Evolutionary conservation across 2,888 invertebrate genomes (phyloP).

Genomic region (Epistrophe grossulariae): DNA sequence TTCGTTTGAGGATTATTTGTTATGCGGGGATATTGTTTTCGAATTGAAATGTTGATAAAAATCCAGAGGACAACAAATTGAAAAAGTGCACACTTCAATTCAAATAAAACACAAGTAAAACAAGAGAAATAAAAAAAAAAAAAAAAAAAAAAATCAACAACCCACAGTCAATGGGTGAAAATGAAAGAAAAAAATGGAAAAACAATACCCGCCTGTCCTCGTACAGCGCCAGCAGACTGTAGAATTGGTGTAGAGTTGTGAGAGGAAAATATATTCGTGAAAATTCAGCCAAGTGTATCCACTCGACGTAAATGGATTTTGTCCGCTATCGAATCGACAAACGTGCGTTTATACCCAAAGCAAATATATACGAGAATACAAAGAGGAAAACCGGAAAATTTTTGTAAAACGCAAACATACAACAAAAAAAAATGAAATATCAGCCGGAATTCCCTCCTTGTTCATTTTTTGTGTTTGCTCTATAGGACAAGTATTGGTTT

Average conservation of each 20-base stretch:
- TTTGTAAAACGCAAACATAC: not conserved
- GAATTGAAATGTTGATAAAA: constrained; percentile 23
- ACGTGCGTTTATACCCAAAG: constrained; percentile 34
- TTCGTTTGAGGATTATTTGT: constrained; percentile 33
- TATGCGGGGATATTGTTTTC: constrained; percentile 2
- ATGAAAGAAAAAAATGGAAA: constrained; percentile 21
- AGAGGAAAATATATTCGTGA: constrained; percentile 15
- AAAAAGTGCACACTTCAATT: constrained; percentile 32
- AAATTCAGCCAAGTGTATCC: constrained; percentile 46
- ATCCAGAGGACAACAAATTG: constrained; percentile 17
- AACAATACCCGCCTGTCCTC: constrained; percentile 21
- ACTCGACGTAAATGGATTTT: constrained; percentile 38
- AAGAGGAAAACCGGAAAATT: constrained; percentile 14
- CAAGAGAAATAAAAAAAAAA: not conserved
- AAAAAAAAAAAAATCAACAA: not conserved
- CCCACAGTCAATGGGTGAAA: constrained; percentile 19
- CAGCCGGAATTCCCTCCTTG: not conserved
- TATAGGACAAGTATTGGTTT: not conserved
- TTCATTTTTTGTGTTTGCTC: not conserved
- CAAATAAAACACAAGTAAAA: constrained; percentile 15
- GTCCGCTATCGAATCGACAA: constrained; percentile 31
- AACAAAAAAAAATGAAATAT: not conserved
- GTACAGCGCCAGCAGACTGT: not conserved
- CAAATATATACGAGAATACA: constrained; percentile 21
- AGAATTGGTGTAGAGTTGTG: not conserved